A percentile compares a stretch with the other conserved stretches of the same genome.
Conservation (phyloP, 2,113 vertebrate genomes). For the Hippocampus abdominalis region DNA sequence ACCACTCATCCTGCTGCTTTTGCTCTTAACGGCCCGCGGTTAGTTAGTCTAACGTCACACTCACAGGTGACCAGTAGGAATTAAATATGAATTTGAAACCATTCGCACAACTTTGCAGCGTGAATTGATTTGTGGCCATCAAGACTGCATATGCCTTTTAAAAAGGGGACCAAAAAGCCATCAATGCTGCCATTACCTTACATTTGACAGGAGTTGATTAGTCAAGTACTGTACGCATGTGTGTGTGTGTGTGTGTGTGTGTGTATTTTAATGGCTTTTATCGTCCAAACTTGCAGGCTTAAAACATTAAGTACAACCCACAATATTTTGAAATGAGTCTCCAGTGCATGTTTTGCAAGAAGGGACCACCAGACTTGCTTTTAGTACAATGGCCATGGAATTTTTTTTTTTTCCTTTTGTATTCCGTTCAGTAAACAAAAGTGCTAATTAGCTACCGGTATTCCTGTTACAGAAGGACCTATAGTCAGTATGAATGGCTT, state of each 20-base stretch:
- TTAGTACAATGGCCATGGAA: neutral
- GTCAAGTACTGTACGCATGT: neutral
- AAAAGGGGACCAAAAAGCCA: neutral
- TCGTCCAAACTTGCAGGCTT: slow-evolving; percentile 14
- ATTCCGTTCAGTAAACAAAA: too few species aligned
- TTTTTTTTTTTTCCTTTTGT: neutral
- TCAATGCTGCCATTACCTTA: slow-evolving; percentile 3
- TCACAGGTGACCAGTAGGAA: slow-evolving; percentile 34
- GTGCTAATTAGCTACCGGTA: neutral
- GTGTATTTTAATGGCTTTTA: slow-evolving; percentile 26
- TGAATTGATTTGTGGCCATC: slow-evolving; percentile 19
- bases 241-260: neutral
- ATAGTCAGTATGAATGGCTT: neutral
- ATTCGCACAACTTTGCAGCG: neutral
- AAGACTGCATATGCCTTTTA: neutral
- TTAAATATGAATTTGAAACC: slow-evolving; percentile 10
- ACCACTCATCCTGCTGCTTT: slow-evolving; percentile 30
- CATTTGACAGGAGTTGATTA: neutral
- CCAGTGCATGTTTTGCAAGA: slow-evolving; percentile 3
- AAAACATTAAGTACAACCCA: neutral
- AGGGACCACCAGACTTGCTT: neutral
- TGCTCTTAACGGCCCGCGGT: slow-evolving; percentile 27
- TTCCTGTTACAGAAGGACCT: neutral
- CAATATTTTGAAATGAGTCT: slow-evolving; percentile 10
- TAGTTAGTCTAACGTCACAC: slow-evolving; percentile 4